These are phyloP conservation scores for Bedellia somnulentella DNA, from an alignment of 2,888 invertebrate species.

Conservation along the genomic window DNA sequence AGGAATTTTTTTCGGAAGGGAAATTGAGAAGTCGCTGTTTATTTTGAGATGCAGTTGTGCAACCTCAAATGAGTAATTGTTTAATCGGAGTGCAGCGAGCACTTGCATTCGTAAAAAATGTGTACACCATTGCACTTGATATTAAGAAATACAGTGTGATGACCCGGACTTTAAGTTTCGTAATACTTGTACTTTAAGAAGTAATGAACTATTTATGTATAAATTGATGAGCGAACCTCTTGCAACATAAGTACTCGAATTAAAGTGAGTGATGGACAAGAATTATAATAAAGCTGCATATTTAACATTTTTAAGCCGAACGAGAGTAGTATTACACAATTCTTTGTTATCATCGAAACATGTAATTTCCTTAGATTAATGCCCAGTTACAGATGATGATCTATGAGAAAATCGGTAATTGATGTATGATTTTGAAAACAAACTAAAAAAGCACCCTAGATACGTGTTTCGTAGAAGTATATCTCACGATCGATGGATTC, in stretches of 20 bases:
- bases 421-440: too few species aligned
- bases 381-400: not conserved
- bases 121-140: slow-evolving; percentile 27
- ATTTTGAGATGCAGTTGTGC: too few species aligned
- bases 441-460: too few species aligned
- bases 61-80: slow-evolving; percentile 8
- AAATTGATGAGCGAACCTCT: slow-evolving; percentile 29
- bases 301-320: too few species aligned
- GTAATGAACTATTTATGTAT: slow-evolving; percentile 38
- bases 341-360: too few species aligned
- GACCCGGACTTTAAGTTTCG: slow-evolving; percentile 23
- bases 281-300: too few species aligned
- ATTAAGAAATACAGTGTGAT: slow-evolving; percentile 25
- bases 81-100: slow-evolving; percentile 13
- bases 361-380: not conserved
- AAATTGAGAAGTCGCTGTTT: too few species aligned
- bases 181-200: slow-evolving; percentile 24
- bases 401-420: slow-evolving; percentile 1
- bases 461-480: too few species aligned
- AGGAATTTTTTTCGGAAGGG: too few species aligned
- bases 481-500: too few species aligned
- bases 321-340: too few species aligned
- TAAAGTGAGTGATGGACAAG: slow-evolving; percentile 49
- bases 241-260: slow-evolving; percentile 23
- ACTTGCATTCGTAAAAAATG: slow-evolving; percentile 26